Evolutionary conservation across 2,888 invertebrate genomes (phyloP), one percentile per base, ranked within the genome.

Genomic region (Phyllotreta striolata): DNA sequence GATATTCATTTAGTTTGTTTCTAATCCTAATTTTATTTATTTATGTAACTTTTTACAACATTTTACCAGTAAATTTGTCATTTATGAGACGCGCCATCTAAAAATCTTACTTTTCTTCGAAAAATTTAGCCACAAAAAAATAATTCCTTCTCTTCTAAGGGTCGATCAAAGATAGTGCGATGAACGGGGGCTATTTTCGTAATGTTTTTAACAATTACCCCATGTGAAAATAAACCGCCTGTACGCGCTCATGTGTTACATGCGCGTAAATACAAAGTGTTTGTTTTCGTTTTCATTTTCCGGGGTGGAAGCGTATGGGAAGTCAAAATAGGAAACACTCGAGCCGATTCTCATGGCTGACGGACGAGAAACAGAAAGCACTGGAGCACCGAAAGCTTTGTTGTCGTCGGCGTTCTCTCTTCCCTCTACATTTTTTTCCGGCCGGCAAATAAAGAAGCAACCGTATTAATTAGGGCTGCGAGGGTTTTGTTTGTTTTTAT

Each of bases 211-310:
- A 13, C 12, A 39, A 52, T 38, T 54, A 44, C n/a, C 60, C 59
- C 14, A n/a, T 61, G 56, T 44, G 43, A 3, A 41, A 38, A 40
- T 7, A 10, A 9, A 38, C 43, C 14, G 6, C 35, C 12, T 56
- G 43, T 52, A 47, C 40, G 43, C 38, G 39, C 37, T 38, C 12
- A 7, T 37, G 34, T 13, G 39, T n/a, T n/a, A n/a, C n/a, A n/a
- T 24, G n/a, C 43, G 37, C 47, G 9, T 41, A 13, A 44, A 49
- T 40, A 39, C 39, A 39, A 57, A 35, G 40, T 66, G 66, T 64
- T 67, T 64, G 64, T 64, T 64, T 67, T 62, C 62, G 55, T 67
- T 62, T 62, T 59, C 60, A 60, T 64, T 67, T 67, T 63, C 64
- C 66, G 51, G 49, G 46, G 13, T 56, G 44, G 49, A 41, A 54